Evolutionary conservation across 2,113 vertebrate genomes (phyloP), one percentile per base, ranked within the genome.

Genomic region (Carassius auratus): DNA sequence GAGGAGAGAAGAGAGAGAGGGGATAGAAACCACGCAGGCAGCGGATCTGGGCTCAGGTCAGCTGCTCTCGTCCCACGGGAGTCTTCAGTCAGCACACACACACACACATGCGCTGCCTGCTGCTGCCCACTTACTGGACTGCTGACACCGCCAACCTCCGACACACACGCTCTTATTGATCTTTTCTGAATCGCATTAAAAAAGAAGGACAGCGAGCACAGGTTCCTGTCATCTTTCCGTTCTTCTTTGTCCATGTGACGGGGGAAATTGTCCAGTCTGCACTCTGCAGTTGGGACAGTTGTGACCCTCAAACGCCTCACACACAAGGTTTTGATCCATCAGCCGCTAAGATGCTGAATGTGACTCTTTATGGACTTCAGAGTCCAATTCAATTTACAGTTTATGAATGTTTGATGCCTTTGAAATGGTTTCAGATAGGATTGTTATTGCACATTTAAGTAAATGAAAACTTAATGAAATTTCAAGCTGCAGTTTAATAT

Each of bases 71-170:
- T 89, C 88, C 79, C 74, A 15, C n/a, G 83, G 75, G 85, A 62
- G 74, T 76, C 80, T 85, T 83, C 50, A 85, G 42, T 89, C 83
- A 85, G 23, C 23, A 30, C 55, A 76, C 59, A 85, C 73, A 77
- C 12, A 50, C 52, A 55, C 42, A n/a, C 21, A 21, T 17, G 2
- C 19, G 61, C 26, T 1, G 61, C 79, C 62, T 30, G 42, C 26
- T 81, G 79, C 62, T 81, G 79, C 45, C 62, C 62, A 69, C 79
- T 81, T 81, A 52, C 62, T 81, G 26, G 15, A 69, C 62, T 69
- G 79, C 62, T 81, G 79, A 81, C 62, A 81, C 15, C 26, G 45
- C 62, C 64, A 68, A 52, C 79, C 79, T 52, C 62, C 45, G 21
- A 62, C 79, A 81, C 8, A 14, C 5, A 17, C 4, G n/a, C 17